Conservation (phyloP, 2,888 invertebrate species). For the Drosophila quinaria region DNA sequence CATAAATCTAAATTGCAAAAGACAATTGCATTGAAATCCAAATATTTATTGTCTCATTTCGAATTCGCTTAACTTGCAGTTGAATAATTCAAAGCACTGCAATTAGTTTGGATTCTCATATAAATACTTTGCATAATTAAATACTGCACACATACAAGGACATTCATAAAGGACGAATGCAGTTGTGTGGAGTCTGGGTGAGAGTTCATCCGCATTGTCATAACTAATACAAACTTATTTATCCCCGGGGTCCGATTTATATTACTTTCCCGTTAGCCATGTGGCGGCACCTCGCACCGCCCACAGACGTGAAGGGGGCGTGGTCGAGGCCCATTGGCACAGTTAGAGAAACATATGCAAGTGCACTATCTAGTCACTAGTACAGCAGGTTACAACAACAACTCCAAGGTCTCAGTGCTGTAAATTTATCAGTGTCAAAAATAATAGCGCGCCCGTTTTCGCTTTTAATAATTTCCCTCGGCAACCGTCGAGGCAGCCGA, state of each 20-base stretch:
- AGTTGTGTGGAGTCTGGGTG: conserved; percentile 35
- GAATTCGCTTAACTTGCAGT: conserved; percentile 5
- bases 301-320: background rate
- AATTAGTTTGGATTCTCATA: conserved; percentile 41
- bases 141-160: conserved; percentile 16
- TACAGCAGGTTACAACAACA: conserved; percentile 54
- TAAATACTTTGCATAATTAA: conserved; percentile 66
- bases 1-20: conserved; percentile 3
- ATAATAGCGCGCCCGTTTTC: conserved; percentile 79
- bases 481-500: conserved; percentile 49
- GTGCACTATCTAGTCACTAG: conserved; percentile 6
- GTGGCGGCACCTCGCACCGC: conserved; percentile 18
- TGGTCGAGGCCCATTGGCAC: conserved; percentile 27
- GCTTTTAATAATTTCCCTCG: conserved; percentile 80
- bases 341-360: conserved; percentile 31
- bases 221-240: conserved; percentile 82
- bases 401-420: conserved; percentile 72
- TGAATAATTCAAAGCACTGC: conserved; percentile 14
- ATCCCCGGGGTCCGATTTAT: conserved; percentile 80
- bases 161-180: conserved; percentile 38
- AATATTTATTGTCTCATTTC: conserved; percentile 4
- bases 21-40: background rate
- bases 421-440: conserved; percentile 81
- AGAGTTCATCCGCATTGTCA: conserved; percentile 60
- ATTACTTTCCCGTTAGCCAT: conserved; percentile 75